Evolutionary conservation across 2,797 vertebrate genomes (phyloP).

Genomic region (Gallirallus australis): DNA sequence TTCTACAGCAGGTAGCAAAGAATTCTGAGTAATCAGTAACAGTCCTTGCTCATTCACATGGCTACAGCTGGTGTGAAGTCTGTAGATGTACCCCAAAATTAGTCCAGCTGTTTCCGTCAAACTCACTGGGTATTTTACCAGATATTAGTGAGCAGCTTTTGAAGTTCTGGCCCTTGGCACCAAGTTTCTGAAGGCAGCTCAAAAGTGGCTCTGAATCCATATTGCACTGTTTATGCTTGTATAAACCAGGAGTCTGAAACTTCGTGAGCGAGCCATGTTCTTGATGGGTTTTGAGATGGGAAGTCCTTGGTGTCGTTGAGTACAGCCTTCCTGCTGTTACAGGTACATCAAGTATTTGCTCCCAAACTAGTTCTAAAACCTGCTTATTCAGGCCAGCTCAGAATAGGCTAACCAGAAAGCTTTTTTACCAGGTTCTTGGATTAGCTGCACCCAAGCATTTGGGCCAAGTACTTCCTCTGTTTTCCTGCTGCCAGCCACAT

Average conservation of each 20-base stretch:
- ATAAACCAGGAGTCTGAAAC: neutral
- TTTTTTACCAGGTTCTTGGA: neutral
- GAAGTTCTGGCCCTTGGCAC: neutral
- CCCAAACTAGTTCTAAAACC: neutral
- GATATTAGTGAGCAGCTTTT: neutral
- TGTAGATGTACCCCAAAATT: neutral
- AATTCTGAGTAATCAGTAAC: neutral
- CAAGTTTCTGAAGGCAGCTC: neutral
- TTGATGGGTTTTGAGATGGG: neutral
- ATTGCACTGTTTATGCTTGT: neutral
- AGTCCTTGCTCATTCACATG: neutral
- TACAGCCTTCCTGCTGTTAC: neutral
- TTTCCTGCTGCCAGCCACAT: neutral
- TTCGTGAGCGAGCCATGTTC: accelerated
- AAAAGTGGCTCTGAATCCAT: neutral
- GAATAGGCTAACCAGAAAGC: neutral
- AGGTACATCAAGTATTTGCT: neutral
- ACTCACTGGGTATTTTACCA: neutral
- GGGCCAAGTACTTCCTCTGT: neutral
- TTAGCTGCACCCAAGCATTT: neutral
- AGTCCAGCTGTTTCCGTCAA: neutral
- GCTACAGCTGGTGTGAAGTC: neutral
- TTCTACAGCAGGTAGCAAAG: neutral
- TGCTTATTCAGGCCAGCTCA: neutral
- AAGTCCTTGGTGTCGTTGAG: neutral